A percentile compares a stretch with the other conserved stretches of the same genome.
These are phyloP conservation scores for Lophotis ruficrista DNA, from an alignment of 2,113 vertebrate genomes.

Conservation along the genomic window DNA sequence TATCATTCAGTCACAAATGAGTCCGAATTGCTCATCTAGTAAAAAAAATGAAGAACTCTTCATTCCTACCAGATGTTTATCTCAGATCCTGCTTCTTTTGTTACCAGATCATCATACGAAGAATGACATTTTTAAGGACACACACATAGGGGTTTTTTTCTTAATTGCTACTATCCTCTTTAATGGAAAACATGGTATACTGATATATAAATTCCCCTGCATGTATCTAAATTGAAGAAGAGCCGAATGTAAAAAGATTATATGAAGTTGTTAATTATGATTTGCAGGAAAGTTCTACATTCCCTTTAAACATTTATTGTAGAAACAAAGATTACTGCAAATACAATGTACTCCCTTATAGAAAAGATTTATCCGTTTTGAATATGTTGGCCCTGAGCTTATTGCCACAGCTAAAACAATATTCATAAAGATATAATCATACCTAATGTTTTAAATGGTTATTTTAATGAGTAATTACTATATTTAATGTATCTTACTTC, in stretches of 20 bases:
- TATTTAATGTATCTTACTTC: conserved; percentile 45
- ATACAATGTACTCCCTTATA: background rate
- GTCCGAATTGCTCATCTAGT: background rate
- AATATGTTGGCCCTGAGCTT: background rate
- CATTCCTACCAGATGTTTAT: conserved; percentile 23
- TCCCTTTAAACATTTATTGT: background rate
- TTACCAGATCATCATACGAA: background rate
- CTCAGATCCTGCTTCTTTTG: background rate
- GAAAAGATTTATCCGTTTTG: background rate
- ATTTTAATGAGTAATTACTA: conserved; percentile 66
- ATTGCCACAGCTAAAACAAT: background rate
- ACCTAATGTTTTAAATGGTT: conserved; percentile 49
- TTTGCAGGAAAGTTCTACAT: background rate
- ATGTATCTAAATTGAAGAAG: background rate
- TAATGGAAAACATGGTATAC: background rate
- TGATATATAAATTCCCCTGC: background rate
- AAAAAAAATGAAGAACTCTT: background rate
- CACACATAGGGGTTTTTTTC: background rate
- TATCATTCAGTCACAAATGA: background rate
- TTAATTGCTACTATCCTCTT: background rate
- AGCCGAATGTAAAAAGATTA: background rate
- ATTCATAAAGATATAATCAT: background rate
- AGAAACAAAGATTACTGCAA: background rate
- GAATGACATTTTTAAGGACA: background rate
- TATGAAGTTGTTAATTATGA: background rate